Base-by-base conservation (phyloP, 35 echinoderm and acorn worm genomes). In the Apostichopus californicus region DNA sequence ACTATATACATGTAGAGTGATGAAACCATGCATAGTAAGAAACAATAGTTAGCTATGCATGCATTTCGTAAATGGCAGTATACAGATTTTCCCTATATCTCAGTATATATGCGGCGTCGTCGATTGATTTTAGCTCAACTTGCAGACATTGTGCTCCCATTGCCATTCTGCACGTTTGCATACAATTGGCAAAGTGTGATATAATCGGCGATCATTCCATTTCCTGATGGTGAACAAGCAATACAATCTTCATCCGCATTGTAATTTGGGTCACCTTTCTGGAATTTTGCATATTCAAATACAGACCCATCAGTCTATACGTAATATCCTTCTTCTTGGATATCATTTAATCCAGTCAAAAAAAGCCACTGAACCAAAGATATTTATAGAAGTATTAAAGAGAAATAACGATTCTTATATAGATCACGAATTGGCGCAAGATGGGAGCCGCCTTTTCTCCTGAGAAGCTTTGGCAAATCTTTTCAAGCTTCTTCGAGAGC, bases 361-460 rank as follows among this genome's bases (percentile, higher is more conserved):
- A 73, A 73, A 60, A 8, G 57, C 6, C 57, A 6, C 57, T 60
- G 6, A 8, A 11, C 11, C 57, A 60, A 60, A 60, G 57, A 60
- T 60, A 60, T 11, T 11, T 3, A 60, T 28, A 21, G 77, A 79
- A 78, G 17, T 28, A 17, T 0, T 15, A 12, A 8, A 80, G 78
- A 80, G 21, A 46, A 80, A 80, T 28, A 28, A 24, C 5, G 12
- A 55, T 80, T 80, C 78, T 55, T 80, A 46, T 26, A 46, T 26
- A 26, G 26, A 28, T 80, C 78, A 53, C 52, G 78, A 80, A 80
- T 80, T 52, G 78, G 55, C 1, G 55, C 78, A 80, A 80, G 78
- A 80, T 80, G 78, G 78, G 3, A 46, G 5, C 15, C 28, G 12
- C 77, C 0, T 13, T 24, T 21, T 79, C 77, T 46, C 15, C 78